These are phyloP conservation scores for Salminus brasiliensis DNA, from an alignment of 2,113 vertebrate genomes.

Conservation along the genomic window DNA sequence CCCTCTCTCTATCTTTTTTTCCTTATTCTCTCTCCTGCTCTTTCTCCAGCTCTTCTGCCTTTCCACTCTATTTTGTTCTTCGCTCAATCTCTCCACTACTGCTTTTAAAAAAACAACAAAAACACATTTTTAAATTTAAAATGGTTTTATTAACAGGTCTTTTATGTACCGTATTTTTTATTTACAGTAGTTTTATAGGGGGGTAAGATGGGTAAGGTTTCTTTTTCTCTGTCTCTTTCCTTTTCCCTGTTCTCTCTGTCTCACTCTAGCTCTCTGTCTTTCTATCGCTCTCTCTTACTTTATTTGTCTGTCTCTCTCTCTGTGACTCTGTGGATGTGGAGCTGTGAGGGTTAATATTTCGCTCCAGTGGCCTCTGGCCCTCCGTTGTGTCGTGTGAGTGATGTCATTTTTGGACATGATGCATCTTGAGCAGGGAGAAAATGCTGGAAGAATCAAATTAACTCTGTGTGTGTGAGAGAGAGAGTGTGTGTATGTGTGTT, in stretches of 20 bases:
- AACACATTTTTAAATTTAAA: no score
- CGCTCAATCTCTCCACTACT: no score
- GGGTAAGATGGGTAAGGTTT: no score
- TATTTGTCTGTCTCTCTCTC: neutral
- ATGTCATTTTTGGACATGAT: conserved; percentile 1
- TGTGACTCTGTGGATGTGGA: neutral
- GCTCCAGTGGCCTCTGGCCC: neutral
- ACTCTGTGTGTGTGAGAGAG: neutral
- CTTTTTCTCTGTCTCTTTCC: neutral
- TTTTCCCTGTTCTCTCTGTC: neutral
- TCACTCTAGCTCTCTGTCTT: neutral
- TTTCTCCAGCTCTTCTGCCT: no score
- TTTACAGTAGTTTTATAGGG: no score
- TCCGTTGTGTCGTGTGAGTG: neutral
- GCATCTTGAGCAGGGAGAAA: neutral
- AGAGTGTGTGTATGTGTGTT: neutral
- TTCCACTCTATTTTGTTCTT: no score
- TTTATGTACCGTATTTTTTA: no score
- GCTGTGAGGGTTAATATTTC: neutral
- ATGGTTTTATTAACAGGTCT: no score
- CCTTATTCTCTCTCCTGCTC: neutral
- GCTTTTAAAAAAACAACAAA: no score
- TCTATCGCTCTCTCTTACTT: no score
- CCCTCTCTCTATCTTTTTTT: neutral
- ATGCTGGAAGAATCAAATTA: conserved; percentile 1